These are phyloP conservation scores for Chondrosia reniformis DNA, from an alignment of 37 sponge, comb jelly and placozoan genomes.

Conservation along the genomic window DNA sequence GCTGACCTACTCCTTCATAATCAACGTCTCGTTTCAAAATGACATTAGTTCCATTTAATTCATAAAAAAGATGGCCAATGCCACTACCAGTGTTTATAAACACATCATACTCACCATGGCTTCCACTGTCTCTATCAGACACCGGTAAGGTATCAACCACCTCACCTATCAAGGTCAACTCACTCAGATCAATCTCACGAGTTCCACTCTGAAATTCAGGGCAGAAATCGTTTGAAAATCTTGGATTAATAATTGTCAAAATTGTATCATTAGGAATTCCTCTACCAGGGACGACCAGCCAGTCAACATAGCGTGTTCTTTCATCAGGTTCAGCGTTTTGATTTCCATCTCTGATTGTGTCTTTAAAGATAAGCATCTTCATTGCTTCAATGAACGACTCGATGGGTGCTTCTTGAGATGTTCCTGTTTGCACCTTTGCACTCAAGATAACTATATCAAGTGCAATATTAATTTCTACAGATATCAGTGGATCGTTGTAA, in stretches of 20 bases:
- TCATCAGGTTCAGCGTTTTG: conserved; percentile 51
- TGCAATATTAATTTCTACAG: conserved; percentile 54
- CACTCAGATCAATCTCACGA: neutral
- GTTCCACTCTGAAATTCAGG: conserved; percentile 34
- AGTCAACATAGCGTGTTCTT: conserved; percentile 59
- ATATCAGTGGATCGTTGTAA: neutral
- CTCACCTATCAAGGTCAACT: neutral
- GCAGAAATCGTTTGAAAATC: conserved; percentile 58
- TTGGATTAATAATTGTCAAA: conserved; percentile 44
- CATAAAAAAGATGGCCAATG: too few relatives aligned
- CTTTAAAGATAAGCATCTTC: conserved; percentile 32
- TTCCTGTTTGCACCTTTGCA: neutral
- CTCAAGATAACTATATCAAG: conserved; percentile 54
- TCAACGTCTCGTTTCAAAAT: too few relatives aligned
- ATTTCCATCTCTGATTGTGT: too few relatives aligned
- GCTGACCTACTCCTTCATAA: too few relatives aligned
- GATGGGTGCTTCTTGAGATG: conserved; percentile 13
- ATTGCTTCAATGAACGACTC: conserved; percentile 42
- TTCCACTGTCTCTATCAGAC: conserved; percentile 55
- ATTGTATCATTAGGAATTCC: conserved; percentile 56
- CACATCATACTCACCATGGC: conserved; percentile 39
- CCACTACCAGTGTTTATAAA: too few relatives aligned
- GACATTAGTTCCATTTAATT: too few relatives aligned
- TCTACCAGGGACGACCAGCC: conserved; percentile 56
- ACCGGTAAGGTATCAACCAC: conserved; percentile 35